Conservation (phyloP, 2,113 vertebrate genomes). For the Platycercus adscitus region DNA sequence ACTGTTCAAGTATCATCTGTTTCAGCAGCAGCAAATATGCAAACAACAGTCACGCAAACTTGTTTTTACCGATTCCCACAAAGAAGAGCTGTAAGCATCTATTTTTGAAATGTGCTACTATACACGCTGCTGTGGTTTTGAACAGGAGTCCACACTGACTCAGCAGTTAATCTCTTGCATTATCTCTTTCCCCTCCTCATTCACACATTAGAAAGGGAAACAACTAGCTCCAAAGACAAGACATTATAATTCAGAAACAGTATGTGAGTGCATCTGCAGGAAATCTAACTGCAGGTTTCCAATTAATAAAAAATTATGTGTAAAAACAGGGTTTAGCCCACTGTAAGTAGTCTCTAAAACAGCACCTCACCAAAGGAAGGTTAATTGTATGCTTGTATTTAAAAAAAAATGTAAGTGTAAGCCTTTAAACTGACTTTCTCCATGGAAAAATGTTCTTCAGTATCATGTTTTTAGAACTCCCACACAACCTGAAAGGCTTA, state of each 20-base stretch:
- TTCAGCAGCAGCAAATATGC: not conserved
- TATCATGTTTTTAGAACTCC: not conserved
- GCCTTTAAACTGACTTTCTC: not conserved
- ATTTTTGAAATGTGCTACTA: not conserved
- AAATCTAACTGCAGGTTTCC: not conserved
- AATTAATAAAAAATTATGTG: not conserved
- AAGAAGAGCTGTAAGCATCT: not conserved
- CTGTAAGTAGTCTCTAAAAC: not conserved
- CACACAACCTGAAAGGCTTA: not conserved
- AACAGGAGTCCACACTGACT: not conserved
- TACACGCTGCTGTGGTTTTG: not conserved
- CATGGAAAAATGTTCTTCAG: not conserved
- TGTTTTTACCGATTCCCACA: not conserved
- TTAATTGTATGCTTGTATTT: not conserved
- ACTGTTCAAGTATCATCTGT: not conserved
- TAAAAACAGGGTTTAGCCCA: not conserved
- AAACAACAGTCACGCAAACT: not conserved
- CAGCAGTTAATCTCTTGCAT: not conserved
- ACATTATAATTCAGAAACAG: not conserved
- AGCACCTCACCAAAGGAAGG: not conserved
- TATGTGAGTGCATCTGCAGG: not conserved
- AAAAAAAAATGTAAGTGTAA: not conserved
- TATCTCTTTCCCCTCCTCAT: not conserved
- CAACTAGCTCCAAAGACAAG: not conserved
- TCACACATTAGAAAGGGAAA: constrained; percentile 31